Conservation (phyloP, 2,888 invertebrate genomes). For the Euplagia quadripunctaria region DNA sequence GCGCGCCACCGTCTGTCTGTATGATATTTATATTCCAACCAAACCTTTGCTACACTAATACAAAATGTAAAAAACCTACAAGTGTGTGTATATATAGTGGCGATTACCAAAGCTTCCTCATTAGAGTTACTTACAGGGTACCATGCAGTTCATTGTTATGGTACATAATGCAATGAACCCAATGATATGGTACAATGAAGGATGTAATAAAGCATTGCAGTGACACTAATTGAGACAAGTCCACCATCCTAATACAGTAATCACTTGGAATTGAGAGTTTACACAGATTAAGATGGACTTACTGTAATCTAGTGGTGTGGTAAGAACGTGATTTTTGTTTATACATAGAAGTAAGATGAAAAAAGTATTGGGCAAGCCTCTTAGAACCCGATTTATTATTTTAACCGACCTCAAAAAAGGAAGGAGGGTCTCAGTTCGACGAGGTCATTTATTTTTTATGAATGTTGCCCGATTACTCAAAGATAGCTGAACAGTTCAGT, state of each 20-base stretch:
- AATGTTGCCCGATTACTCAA: too few species aligned
- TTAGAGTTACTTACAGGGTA: not conserved
- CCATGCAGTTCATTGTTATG: not conserved
- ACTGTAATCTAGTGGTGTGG: not conserved
- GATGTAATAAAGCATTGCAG: constrained; percentile 28
- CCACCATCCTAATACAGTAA: constrained; percentile 24
- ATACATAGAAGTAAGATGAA: not conserved
- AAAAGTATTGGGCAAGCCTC: too few species aligned
- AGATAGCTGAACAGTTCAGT: too few species aligned
- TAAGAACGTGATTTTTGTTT: not conserved
- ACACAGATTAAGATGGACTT: constrained; percentile 12
- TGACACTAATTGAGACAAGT: constrained; percentile 31
- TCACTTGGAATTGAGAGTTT: constrained; percentile 20
- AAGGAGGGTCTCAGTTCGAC: too few species aligned
- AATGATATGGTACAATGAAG: constrained; percentile 15
- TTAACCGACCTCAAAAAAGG: too few species aligned
- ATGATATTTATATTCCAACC: too few species aligned
- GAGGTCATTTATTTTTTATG: too few species aligned
- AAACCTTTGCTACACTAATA: too few species aligned
- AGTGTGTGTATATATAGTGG: not conserved
- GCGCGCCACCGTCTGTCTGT: too few species aligned
- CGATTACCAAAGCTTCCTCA: constrained; percentile 6
- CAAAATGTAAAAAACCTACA: not conserved
- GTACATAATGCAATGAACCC: constrained; percentile 16
- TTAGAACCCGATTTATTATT: too few species aligned